Conservation (phyloP, 2,888 invertebrate genomes). For the Xanthorhoe designata region DNA sequence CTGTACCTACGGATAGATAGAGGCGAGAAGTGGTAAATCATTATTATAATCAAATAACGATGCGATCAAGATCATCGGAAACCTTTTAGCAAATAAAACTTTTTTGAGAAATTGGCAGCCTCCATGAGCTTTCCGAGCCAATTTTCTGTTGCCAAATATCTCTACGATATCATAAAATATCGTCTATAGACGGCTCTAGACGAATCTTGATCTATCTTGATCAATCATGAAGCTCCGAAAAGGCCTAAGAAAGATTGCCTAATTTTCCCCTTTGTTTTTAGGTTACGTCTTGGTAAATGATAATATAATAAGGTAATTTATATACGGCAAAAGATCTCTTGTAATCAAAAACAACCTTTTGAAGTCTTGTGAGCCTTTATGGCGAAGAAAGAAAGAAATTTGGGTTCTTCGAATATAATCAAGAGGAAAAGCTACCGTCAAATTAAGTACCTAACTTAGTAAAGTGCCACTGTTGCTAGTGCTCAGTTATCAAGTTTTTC, state of each 20-base stretch:
- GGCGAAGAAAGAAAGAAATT: not conserved
- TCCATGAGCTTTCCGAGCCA: not conserved
- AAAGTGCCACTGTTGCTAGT: too few species aligned
- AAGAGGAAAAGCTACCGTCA: not conserved
- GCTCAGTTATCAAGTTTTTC: too few species aligned
- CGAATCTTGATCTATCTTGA: not conserved
- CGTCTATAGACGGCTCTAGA: not conserved
- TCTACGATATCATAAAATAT: not conserved
- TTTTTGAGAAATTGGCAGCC: conserved; percentile 6
- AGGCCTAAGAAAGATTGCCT: not conserved
- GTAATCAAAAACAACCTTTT: not conserved
- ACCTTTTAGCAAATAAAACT: conserved; percentile 17
- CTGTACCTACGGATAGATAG: too few species aligned
- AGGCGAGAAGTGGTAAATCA: not conserved
- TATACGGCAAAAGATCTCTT: not conserved
- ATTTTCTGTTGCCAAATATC: conserved; percentile 1
- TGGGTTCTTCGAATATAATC: not conserved
- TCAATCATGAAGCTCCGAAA: not conserved
- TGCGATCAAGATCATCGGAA: conserved; percentile 1
- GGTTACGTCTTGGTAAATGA: not conserved
- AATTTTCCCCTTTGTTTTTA: not conserved
- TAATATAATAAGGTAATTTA: conserved; percentile 1
- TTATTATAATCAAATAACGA: not conserved
- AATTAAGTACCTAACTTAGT: not conserved
- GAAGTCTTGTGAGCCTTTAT: not conserved